Conservation (phyloP, 2,888 invertebrate genomes). For the Ectemnius continuus region DNA sequence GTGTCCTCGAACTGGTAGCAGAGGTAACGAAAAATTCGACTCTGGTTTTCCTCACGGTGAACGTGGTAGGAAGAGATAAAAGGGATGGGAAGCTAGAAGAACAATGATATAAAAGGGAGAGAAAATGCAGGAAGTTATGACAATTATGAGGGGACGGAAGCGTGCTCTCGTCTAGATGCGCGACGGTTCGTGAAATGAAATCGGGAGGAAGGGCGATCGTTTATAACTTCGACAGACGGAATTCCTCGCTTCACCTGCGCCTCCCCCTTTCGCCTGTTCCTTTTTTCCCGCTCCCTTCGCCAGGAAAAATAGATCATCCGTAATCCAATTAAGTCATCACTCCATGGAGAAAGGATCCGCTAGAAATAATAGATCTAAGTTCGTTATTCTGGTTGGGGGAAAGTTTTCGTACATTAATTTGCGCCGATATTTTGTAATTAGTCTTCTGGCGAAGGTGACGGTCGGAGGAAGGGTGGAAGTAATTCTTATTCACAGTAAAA, state of each 20-base stretch:
- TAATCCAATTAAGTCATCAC: conserved; percentile 52
- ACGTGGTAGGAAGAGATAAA: conserved; percentile 9
- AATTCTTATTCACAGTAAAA: neutral
- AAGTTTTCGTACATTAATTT: no score
- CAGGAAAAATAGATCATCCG: conserved; percentile 42
- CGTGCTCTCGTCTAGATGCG: conserved; percentile 61
- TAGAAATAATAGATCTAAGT: conserved; percentile 5
- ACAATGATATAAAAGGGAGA: conserved; percentile 49
- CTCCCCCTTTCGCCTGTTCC: conserved; percentile 20
- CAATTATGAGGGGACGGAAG: conserved; percentile 60
- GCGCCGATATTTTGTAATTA: no score
- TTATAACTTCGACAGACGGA: conserved; percentile 70
- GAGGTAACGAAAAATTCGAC: no score
- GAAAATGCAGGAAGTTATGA: conserved; percentile 68
- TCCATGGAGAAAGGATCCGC: conserved; percentile 11
- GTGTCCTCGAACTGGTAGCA: no score
- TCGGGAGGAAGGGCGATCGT: conserved; percentile 65
- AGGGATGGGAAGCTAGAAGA: conserved; percentile 26
- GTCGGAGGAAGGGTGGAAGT: no score
- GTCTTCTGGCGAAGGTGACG: no score
- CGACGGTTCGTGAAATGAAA: conserved; percentile 74
- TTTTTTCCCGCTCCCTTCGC: conserved; percentile 13
- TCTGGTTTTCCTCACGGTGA: no score
- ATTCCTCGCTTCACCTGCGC: conserved; percentile 49
- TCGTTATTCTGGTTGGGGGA: no score